Percentiles rank a stretch among this genome's conserved stretches.
Evolutionary conservation across 2,888 invertebrate genomes (phyloP).

Genomic region (Aphidius colemani): DNA sequence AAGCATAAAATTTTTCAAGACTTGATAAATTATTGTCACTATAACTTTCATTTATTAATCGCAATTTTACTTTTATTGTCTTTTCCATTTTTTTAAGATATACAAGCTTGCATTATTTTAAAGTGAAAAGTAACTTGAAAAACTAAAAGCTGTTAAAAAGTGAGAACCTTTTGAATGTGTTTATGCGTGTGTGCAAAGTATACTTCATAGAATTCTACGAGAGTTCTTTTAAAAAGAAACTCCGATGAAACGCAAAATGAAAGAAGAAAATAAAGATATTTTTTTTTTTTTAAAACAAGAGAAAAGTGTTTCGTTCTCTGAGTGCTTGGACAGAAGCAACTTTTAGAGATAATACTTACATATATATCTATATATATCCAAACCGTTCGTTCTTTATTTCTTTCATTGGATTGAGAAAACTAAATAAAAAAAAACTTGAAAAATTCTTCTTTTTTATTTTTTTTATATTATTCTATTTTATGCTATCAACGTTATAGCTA

Average conservation of each 20-base stretch:
- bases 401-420: no score
- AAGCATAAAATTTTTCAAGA: no score
- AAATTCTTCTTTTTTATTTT: no score
- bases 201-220: slow-evolving; percentile 1
- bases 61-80: slow-evolving; percentile 1
- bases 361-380: no score
- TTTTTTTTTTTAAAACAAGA: background rate
- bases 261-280: background rate
- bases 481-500: no score
- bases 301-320: slow-evolving; percentile 22
- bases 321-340: slow-evolving; percentile 20
- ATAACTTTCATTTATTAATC: background rate
- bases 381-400: no score
- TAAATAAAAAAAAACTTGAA: no score
- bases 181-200: background rate
- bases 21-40: no score
- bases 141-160: background rate
- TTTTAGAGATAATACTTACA: slow-evolving; percentile 2
- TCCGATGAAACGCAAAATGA: background rate
- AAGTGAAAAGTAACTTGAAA: background rate
- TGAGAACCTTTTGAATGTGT: no score
- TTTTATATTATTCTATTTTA: no score
- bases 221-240: slow-evolving; percentile 4
- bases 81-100: background rate
- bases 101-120: background rate